phyloP scores from a whole-genome alignment of 2,797 vertebrate genomes.

The Apogon hyalosoma region DNA sequence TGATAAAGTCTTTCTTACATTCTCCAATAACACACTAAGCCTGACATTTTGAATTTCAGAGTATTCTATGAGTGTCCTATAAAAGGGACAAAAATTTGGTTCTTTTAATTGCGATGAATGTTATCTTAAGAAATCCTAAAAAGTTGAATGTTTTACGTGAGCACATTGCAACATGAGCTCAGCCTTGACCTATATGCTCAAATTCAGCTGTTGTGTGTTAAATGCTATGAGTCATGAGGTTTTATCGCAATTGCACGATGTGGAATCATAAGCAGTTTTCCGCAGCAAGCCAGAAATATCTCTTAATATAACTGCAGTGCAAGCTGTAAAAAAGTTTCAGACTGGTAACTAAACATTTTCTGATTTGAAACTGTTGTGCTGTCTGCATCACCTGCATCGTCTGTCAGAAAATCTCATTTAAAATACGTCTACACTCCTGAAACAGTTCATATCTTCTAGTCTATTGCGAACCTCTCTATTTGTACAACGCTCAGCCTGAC shows the following conservation, averaged over 20 bases:
- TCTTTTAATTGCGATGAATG: too few relatives aligned
- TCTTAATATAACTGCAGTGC: background rate
- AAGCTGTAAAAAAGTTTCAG: background rate
- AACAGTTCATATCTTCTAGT: slow-evolving; percentile 20
- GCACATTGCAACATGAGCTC: slow-evolving; percentile 12
- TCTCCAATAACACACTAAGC: too few relatives aligned
- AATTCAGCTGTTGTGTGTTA: slow-evolving; percentile 28
- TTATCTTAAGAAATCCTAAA: too few relatives aligned
- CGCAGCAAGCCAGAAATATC: background rate
- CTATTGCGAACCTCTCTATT: slow-evolving; percentile 1
- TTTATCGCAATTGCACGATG: slow-evolving; percentile 2
- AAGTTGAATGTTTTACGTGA: background rate
- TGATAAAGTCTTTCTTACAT: too few relatives aligned
- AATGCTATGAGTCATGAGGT: slow-evolving; percentile 3
- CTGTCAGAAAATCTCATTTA: slow-evolving; percentile 25
- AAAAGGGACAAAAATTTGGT: too few relatives aligned
- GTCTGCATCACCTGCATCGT: background rate
- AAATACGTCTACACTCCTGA: slow-evolving; percentile 28
- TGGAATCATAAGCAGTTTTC: slow-evolving; percentile 14
- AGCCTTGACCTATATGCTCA: slow-evolving; percentile 30
- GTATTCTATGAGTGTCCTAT: too few relatives aligned
- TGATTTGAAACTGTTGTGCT: background rate
- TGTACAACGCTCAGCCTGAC: slow-evolving; percentile 1
- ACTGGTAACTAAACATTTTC: too few relatives aligned
- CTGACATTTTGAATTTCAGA: too few relatives aligned